Conservation (phyloP, 2,888 invertebrate genomes). For the Azorinus chamasolen region DNA sequence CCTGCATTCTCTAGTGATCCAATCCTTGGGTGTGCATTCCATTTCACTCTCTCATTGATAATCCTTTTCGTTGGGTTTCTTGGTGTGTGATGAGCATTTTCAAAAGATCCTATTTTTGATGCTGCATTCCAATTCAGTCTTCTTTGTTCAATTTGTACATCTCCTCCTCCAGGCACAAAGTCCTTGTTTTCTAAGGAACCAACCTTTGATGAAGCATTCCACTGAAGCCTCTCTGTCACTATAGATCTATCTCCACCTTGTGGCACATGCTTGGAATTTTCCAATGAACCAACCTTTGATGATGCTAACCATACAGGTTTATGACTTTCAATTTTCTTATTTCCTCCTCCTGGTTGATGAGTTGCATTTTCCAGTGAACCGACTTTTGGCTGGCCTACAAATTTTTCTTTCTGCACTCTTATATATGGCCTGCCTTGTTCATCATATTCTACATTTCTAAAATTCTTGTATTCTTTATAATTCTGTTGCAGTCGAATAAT, state of each 20-base stretch:
- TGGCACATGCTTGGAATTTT: slow-evolving; percentile 69
- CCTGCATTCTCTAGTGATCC: slow-evolving; percentile 72
- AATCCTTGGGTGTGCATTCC: slow-evolving; percentile 65
- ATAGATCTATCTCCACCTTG: slow-evolving; percentile 63
- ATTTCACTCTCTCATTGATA: slow-evolving; percentile 43
- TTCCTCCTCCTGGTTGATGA: slow-evolving; percentile 90
- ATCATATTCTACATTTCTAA: slow-evolving; percentile 57
- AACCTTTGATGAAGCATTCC: slow-evolving; percentile 93
- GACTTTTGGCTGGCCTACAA: slow-evolving; percentile 93
- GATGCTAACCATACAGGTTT: slow-evolving; percentile 55
- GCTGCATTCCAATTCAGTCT: slow-evolving; percentile 67
- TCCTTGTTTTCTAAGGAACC: slow-evolving; percentile 88
- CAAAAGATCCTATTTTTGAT: slow-evolving; percentile 78
- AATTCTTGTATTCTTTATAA: slow-evolving; percentile 49
- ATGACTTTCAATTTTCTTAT: slow-evolving; percentile 57
- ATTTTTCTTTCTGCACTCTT: slow-evolving; percentile 69
- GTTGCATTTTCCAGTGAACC: slow-evolving; percentile 95
- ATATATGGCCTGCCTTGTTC: slow-evolving; percentile 58
- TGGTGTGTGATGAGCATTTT: slow-evolving; percentile 73
- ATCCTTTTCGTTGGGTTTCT: slow-evolving; percentile 67
- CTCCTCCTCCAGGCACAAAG: slow-evolving; percentile 60
- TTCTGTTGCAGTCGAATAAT: slow-evolving; percentile 53
- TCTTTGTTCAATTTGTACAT: slow-evolving; percentile 57
- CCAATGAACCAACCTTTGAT: slow-evolving; percentile 74
- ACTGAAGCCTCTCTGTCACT: slow-evolving; percentile 70